Percentiles rank a stretch among this genome's conserved stretches.
Conservation (phyloP, 2,797 vertebrate genomes). For the Peromyscus melanophrys region DNA sequence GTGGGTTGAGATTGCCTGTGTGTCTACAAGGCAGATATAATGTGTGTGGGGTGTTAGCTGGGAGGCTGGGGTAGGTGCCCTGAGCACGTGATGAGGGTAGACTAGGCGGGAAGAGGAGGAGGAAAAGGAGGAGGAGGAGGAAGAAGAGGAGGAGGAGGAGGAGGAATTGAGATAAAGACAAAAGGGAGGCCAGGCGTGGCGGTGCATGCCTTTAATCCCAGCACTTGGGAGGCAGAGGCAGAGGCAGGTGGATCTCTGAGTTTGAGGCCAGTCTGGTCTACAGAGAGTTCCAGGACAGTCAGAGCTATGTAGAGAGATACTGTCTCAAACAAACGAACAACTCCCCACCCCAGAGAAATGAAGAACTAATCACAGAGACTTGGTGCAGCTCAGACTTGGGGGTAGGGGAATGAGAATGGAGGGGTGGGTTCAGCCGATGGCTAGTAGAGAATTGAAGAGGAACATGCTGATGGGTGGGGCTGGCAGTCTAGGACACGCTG, state of each 20-base stretch:
- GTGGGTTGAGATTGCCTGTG: neutral
- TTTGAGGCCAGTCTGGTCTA: neutral
- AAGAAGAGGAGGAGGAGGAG: neutral
- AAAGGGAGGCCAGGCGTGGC: neutral
- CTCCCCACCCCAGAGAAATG: neutral
- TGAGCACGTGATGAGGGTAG: neutral
- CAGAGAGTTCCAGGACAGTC: neutral
- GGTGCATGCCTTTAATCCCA: neutral
- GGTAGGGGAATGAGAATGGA: neutral
- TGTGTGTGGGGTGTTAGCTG: neutral
- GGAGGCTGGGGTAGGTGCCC: neutral
- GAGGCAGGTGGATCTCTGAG: neutral
- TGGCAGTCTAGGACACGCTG: neutral
- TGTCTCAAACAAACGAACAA: neutral
- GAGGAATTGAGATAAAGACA: neutral
- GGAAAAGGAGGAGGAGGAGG: neutral
- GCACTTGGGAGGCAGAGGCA: neutral
- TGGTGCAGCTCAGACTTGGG: neutral
- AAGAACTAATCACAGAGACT: neutral
- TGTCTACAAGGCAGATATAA: neutral
- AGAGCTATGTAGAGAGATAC: neutral
- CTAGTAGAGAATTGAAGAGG: neutral
- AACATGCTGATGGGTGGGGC: neutral
- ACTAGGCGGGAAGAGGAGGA: neutral
- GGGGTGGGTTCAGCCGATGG: neutral